Evolutionary conservation across 2,888 invertebrate species (phyloP).

Genomic region (Pristionchus entomophagus): DNA sequence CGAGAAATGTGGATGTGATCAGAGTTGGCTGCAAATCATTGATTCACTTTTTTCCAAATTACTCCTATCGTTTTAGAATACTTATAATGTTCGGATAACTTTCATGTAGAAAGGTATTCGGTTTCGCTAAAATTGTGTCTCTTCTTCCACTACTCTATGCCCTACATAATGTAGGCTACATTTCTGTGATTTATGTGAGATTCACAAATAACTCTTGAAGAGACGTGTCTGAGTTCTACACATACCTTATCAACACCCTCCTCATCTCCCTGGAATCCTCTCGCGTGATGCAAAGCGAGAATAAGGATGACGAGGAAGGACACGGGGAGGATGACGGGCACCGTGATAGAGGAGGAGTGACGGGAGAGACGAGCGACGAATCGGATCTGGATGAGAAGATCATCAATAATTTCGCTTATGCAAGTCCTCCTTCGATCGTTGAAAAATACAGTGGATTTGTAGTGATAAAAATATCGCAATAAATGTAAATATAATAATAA

Average conservation of each 20-base stretch:
- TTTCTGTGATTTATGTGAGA: too few species aligned
- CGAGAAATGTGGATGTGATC: neutral
- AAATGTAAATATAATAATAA: too few species aligned
- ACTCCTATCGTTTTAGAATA: too few species aligned
- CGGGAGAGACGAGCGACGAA: constrained; percentile 9
- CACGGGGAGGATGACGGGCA: constrained; percentile 1
- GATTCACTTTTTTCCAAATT: neutral
- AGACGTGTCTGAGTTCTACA: too few species aligned
- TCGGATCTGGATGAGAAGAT: neutral
- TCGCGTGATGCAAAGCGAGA: neutral
- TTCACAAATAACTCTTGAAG: too few species aligned
- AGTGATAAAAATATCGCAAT: too few species aligned
- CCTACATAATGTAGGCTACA: too few species aligned
- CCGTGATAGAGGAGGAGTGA: neutral
- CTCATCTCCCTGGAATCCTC: constrained; percentile 23
- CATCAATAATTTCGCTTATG: too few species aligned
- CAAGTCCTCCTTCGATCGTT: too few species aligned
- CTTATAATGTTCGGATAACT: too few species aligned
- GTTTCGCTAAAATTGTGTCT: neutral
- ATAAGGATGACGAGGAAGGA: neutral
- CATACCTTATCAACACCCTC: constrained; percentile 1
- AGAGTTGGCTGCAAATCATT: neutral
- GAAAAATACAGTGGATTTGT: too few species aligned
- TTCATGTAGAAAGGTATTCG: too few species aligned
- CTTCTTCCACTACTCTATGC: neutral